phyloP scores from a whole-genome alignment of 2,797 vertebrate genomes.

The Poeciliopsis presidionis region DNA sequence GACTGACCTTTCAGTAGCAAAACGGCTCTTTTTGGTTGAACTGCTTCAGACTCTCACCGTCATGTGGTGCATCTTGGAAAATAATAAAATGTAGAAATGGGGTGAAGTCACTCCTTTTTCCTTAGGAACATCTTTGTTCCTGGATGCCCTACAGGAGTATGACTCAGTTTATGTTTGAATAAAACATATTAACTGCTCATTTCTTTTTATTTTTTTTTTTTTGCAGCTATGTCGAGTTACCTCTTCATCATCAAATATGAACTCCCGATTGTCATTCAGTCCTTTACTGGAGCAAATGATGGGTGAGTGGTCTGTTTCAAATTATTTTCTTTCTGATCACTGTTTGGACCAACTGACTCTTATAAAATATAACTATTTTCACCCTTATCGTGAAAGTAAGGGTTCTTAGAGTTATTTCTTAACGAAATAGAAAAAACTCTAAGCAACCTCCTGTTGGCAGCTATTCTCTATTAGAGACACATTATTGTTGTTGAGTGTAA shows the following conservation, averaged over 20 bases:
- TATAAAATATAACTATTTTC: neutral
- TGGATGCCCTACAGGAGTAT: neutral
- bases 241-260: slow-evolving; percentile 99
- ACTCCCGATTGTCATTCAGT: slow-evolving; percentile 93
- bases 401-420: neutral
- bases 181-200: slow-evolving; percentile 10
- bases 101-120: neutral
- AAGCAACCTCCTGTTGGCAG: neutral
- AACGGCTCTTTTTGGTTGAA: neutral
- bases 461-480: neutral
- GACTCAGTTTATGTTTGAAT: neutral
- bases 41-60: neutral
- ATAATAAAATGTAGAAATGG: neutral
- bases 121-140: neutral
- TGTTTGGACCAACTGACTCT: neutral
- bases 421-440: neutral
- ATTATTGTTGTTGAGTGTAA: neutral
- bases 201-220: slow-evolving; percentile 50
- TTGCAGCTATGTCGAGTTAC: slow-evolving; percentile 98
- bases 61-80: slow-evolving; percentile 16
- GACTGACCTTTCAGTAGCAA: neutral
- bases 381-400: too few species aligned
- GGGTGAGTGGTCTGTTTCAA: slow-evolving; percentile 79
- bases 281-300: slow-evolving; percentile 82
- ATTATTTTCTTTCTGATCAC: neutral